A percentile compares a stretch with the other conserved stretches of the same genome.
phyloP scores from a whole-genome alignment of 2,113 vertebrate species.

The Trichomycterus rosablanca region DNA sequence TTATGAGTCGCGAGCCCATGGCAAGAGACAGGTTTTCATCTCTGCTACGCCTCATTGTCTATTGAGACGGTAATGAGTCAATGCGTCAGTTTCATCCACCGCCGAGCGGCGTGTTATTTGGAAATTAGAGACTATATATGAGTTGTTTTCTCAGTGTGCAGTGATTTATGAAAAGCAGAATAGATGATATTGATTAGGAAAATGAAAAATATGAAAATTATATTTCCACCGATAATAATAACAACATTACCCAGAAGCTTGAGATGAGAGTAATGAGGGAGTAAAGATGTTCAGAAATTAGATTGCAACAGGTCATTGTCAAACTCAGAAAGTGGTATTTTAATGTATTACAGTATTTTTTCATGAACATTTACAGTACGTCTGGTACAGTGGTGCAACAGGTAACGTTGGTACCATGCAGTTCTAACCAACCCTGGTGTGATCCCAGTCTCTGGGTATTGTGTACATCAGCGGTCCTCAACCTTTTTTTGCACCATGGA shows the following conservation, averaged over 20 bases:
- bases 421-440: no score
- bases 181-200: conserved; percentile 9
- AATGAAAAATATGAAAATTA: neutral
- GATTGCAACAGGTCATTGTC: neutral
- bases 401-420: no score
- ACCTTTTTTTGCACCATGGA: no score
- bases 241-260: neutral
- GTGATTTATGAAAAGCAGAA: conserved; percentile 14
- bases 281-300: neutral
- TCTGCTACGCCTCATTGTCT: conserved; percentile 19
- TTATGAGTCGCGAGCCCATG: conserved; percentile 14
- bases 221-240: neutral
- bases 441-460: no score
- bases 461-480: no score
- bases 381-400: no score
- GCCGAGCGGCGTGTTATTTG: conserved; percentile 17
- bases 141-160: conserved; percentile 13
- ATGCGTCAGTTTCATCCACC: conserved; percentile 26
- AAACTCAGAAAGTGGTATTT: neutral
- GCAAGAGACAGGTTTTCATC: conserved; percentile 28
- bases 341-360: no score
- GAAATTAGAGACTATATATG: conserved; percentile 27
- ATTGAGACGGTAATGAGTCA: conserved; percentile 37
- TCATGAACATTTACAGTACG: no score
- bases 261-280: no score